Percentiles rank a stretch among this genome's conserved stretches.
Evolutionary conservation across 2,888 invertebrate species (phyloP).

Genomic region (Notodonta dromedarius): DNA sequence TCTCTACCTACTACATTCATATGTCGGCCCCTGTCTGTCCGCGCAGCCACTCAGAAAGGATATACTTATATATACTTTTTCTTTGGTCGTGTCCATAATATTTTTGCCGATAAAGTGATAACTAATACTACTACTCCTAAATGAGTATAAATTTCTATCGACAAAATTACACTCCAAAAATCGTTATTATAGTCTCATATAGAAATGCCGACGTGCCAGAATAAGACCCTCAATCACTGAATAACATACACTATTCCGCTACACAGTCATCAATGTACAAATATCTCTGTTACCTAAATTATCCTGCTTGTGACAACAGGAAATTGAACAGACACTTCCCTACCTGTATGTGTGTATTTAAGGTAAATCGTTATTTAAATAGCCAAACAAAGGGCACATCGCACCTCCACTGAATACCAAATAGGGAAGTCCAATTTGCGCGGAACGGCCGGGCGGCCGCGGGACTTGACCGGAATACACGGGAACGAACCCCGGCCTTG

Average conservation of each 20-base stretch:
- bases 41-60: neutral
- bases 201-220: too few relatives aligned
- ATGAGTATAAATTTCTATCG: too few relatives aligned
- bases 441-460: conserved; percentile 5
- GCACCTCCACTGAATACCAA: conserved; percentile 25
- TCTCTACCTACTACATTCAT: neutral
- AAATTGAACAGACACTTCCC: neutral
- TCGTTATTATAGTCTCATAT: too few relatives aligned
- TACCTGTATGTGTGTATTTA: conserved; percentile 9
- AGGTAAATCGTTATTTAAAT: conserved; percentile 20
- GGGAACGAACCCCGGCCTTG: conserved; percentile 34
- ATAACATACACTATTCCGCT: too few relatives aligned
- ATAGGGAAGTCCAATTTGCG: conserved; percentile 19
- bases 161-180: too few relatives aligned
- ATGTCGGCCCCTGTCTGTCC: too few relatives aligned
- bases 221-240: too few relatives aligned
- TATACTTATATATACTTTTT: neutral
- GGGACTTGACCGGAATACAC: conserved; percentile 16
- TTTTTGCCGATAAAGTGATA: too few relatives aligned
- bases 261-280: too few relatives aligned
- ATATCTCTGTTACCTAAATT: too few relatives aligned
- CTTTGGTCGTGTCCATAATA: too few relatives aligned
- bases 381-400: conserved; percentile 15
- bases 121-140: too few relatives aligned
- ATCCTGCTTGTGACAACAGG: neutral